These are phyloP conservation scores for Euplexia lucipara DNA, from an alignment of 2,888 invertebrate genomes.

Conservation along the genomic window DNA sequence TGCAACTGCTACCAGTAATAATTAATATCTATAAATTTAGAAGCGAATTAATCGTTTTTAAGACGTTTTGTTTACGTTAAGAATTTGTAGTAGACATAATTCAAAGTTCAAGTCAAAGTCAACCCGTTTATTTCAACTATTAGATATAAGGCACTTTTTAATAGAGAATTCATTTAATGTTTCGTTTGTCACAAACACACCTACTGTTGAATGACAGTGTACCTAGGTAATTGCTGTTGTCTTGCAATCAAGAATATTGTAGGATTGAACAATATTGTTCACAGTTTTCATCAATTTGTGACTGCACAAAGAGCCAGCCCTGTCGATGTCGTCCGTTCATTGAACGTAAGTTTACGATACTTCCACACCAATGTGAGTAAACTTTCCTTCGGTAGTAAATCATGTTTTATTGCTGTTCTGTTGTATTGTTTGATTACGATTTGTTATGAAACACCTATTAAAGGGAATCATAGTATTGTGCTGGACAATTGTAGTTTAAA, in stretches of 20 bases:
- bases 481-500: conserved; percentile 4
- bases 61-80: no score
- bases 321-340: conserved; percentile 34
- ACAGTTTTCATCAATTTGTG: conserved; percentile 1
- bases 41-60: no score
- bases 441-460: conserved; percentile 36
- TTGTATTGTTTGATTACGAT: conserved; percentile 33
- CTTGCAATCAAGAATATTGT: not conserved
- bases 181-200: no score
- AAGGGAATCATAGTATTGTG: conserved; percentile 17
- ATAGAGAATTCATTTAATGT: no score
- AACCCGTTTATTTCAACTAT: no score
- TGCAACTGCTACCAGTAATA: no score
- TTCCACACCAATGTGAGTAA: conserved; percentile 36
- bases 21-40: no score
- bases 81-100: no score
- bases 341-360: conserved; percentile 57
- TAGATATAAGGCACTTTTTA: no score
- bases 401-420: conserved; percentile 30
- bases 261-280: not conserved
- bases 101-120: no score
- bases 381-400: conserved; percentile 56
- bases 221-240: not conserved
- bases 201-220: no score
- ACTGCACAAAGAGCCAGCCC: conserved; percentile 26